Conservation (phyloP, 2,888 invertebrate species). For the Acanthacorydalis orientalis region DNA sequence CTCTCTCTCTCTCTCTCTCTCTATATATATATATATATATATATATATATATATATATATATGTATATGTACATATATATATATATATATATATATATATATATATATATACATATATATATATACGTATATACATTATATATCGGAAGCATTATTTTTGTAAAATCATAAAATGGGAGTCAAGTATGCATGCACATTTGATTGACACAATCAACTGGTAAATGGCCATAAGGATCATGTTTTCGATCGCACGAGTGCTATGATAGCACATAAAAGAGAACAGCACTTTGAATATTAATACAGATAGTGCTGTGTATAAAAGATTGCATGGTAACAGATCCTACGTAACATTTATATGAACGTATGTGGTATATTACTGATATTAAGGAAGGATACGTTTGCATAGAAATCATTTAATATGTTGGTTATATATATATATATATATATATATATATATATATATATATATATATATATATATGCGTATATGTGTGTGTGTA, state of each 20-base stretch:
- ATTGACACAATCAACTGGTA: conserved; percentile 1
- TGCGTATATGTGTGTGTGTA: too few relatives aligned
- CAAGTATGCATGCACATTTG: not conserved
- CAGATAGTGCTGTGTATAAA: too few relatives aligned
- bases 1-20: too few relatives aligned
- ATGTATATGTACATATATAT: conserved; percentile 1
- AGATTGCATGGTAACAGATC: too few relatives aligned
- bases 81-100: not conserved
- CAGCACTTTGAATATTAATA: not conserved
- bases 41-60: conserved; percentile 1
- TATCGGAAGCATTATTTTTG: not conserved
- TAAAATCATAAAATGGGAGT: too few relatives aligned
- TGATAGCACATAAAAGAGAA: not conserved
- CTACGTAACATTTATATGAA: too few relatives aligned
- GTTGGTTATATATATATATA: too few relatives aligned
- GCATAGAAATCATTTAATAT: too few relatives aligned
- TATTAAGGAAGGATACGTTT: too few relatives aligned
- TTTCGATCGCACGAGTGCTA: not conserved
- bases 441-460: too few relatives aligned
- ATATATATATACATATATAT: not conserved
- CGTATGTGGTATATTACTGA: too few relatives aligned
- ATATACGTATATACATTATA: not conserved
- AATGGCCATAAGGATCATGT: not conserved
- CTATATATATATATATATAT: not conserved
- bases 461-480: too few relatives aligned